Base-by-base conservation (phyloP, 2,113 vertebrate genomes). In the Psettodes erumei region DNA sequence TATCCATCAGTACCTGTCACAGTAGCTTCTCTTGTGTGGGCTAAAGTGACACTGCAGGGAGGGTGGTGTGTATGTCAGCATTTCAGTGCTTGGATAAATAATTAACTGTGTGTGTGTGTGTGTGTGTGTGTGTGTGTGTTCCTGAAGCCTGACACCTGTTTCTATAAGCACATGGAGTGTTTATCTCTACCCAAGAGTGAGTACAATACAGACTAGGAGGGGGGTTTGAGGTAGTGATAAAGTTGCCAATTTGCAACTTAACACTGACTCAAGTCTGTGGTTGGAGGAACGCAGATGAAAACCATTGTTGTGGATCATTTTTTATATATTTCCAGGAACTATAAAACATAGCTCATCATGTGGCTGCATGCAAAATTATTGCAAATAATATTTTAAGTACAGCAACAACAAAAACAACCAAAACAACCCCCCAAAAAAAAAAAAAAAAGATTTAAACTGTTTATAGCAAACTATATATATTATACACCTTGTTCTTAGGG, bases 131-230 rank as follows among this genome's bases (percentile, higher is more conserved):
- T 54, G 78, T 73, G 84, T 59, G 48, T 77, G 72, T 75, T 71
- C 77, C 77, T 89, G 91, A 86, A 91, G 88, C 90, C 85, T 76
- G 90, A 92, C 90, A 92, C 91, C 89, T 91, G 87, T 86, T 88
- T 84, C 84, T 67, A 84, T 86, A 81, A 87, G 81, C 90, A 82
- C 81, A 82, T 86, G 64, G 67, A 85, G 82, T 79, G 85, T 84
- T 89, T 89, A 82, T 89, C 86, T 77, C 64, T 32, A 58, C 79
- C 77, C 61, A 32, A 81, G 60, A 73, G 76, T 72, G 85, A 69
- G 64, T 64, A 88, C 77, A 82, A 87, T 84, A 33, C 63, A 84
- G 63, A 23, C 27, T 5, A 8, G 25, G 30, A 66, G 69, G 18
- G 80, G 78, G 62, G 45, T 25, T 35, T 2, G 21, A 50, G 75